Evolutionary conservation across 2,888 invertebrate genomes (phyloP).

Genomic region (Cataglyphis rosenhaueri): DNA sequence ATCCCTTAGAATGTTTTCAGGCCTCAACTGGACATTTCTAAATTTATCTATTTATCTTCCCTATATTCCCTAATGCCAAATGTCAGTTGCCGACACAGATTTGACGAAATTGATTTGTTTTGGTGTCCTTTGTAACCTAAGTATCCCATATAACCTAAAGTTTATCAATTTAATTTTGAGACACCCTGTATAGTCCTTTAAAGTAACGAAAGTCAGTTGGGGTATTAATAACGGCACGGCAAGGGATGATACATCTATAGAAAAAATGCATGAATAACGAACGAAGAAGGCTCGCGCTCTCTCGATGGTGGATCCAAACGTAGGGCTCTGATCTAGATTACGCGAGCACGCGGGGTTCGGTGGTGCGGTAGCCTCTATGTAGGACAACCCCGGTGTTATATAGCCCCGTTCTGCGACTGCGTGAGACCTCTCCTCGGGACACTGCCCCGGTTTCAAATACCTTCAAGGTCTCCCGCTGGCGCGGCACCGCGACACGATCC

Average conservation of each 20-base stretch:
- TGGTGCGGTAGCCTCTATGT: conserved; percentile 72
- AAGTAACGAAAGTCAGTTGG: not conserved
- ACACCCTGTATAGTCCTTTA: not conserved
- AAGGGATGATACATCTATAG: conserved; percentile 64
- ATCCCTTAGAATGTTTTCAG: no score
- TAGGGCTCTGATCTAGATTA: conserved; percentile 73
- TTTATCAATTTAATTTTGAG: no score
- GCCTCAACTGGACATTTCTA: no score
- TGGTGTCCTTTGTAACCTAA: no score
- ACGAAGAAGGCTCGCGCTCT: conserved; percentile 59
- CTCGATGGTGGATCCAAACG: conserved; percentile 66
- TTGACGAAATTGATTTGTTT: no score
- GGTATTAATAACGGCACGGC: conserved; percentile 12
- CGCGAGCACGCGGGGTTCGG: conserved; percentile 63
- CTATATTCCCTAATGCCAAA: no score
- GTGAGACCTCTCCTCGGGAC: conserved; percentile 78
- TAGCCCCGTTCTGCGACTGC: conserved; percentile 76
- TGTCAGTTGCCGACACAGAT: no score
- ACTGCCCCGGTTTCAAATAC: conserved; percentile 83
- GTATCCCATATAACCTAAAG: no score
- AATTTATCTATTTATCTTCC: no score
- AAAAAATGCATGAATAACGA: conserved; percentile 66
- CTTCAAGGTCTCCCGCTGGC: conserved; percentile 82
- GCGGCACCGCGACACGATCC: conserved; percentile 65
- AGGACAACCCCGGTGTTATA: conserved; percentile 78